Evolutionary conservation across 2,797 vertebrate species (phyloP).

Genomic region (Philypnodon macrostomus): DNA sequence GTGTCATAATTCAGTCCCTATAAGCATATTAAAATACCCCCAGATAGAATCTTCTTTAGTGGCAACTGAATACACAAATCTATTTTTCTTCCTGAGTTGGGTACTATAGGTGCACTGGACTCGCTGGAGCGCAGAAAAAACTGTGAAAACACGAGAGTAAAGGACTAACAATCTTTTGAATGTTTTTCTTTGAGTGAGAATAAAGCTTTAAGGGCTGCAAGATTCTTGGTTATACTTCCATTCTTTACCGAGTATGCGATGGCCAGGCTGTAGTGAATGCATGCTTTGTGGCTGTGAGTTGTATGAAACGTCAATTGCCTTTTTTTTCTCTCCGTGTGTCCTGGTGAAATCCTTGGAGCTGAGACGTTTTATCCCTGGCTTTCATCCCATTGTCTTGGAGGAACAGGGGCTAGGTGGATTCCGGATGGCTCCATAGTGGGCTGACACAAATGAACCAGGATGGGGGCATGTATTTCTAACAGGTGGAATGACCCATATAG

Average conservation of each 20-base stretch:
- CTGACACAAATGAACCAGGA: conserved; percentile 19
- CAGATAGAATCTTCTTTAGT: conserved; percentile 13
- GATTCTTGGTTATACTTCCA: conserved; percentile 59
- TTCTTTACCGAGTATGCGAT: conserved; percentile 24
- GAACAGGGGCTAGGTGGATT: conserved; percentile 45
- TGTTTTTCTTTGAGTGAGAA: conserved; percentile 58
- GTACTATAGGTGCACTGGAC: conserved; percentile 28
- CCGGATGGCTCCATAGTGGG: conserved; percentile 41
- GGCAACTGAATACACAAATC: conserved; percentile 15
- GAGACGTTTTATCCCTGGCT: no score
- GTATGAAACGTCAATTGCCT: conserved; percentile 22
- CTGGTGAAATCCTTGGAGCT: no score
- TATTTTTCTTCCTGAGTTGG: conserved; percentile 57
- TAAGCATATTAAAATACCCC: conserved; percentile 3
- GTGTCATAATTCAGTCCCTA: conserved; percentile 14
- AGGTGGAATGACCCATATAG: conserved; percentile 45
- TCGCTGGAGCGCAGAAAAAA: conserved; percentile 26
- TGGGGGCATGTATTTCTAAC: conserved; percentile 43
- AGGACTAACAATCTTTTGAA: conserved; percentile 44
- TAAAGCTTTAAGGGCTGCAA: conserved; percentile 63
- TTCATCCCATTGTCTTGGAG: conserved; percentile 61
- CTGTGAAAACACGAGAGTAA: conserved; percentile 26
- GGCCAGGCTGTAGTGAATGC: conserved; percentile 2
- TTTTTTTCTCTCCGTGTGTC: conserved; percentile 16
- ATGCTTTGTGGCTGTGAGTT: background rate